Base-by-base conservation (phyloP, 2,797 vertebrate species). In the Mycteria americana region DNA sequence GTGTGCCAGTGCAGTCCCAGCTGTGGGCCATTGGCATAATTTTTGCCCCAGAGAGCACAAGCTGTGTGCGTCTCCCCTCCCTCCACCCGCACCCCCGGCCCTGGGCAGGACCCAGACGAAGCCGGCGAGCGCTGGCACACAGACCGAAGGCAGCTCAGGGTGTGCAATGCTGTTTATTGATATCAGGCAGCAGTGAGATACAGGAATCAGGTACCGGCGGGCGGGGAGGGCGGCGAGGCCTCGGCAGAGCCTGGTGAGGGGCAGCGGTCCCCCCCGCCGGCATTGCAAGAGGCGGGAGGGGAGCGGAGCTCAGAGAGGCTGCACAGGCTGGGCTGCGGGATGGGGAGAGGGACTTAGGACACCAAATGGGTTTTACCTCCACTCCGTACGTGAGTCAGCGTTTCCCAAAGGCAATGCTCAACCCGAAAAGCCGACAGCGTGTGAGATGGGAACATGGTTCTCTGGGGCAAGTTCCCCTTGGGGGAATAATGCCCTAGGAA, bases 381-480 rank as follows among this genome's bases (percentile, higher is more conserved):
- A 0, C n/a, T 33, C 53, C 3, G 6, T 18, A 46, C 23, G 1
- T 13, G 16, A 24, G 9, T 33, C 48, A 43, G 77, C 31, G 53
- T 9, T 51, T 51, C 64, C 54, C 43, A 27, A 72, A 81, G 41
- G 46, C 19, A 13, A 33, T 3, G 41, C 10, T 43, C 70, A 21
- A 37, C 53, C 48, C 5, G 0, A 53, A 51, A 64, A 62, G 27
- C 41, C 18, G 37, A 13, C 25, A 19, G 60, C 11, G 18, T 28
- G 60, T 1, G 37, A 19, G 25, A 62, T 13, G 60, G 70, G 56
- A 54, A 45, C 4, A 3, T 0, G 9, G 23, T 28, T 12, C 9
- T 33, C 6, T n/a, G 37, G n/a, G 37, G 10, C 10, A 8, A 0
- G 1, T 35, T 50, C 0, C 1, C 1, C 11, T 28, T 4, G 18